phyloP scores from a whole-genome alignment of 2,888 invertebrate species.

The Drosophila bunnanda region DNA sequence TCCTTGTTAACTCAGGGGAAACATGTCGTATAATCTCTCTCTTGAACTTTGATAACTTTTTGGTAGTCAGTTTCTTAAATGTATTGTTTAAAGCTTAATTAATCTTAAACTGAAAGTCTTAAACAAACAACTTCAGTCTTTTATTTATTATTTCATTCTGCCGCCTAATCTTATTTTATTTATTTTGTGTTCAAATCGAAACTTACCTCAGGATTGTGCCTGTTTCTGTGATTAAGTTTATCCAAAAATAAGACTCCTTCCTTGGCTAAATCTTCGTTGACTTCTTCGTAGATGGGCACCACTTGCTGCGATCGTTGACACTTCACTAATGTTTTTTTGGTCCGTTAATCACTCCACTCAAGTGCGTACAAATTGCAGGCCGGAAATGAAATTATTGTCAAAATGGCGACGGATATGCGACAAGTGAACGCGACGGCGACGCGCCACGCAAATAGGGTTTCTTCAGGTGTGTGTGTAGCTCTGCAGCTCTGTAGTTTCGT shows the following conservation, averaged over 20 bases:
- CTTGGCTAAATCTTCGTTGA: background rate
- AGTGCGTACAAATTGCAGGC: slow-evolving; percentile 48
- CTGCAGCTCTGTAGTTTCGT: slow-evolving; percentile 23
- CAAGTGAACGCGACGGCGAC: slow-evolving; percentile 54
- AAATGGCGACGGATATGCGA: slow-evolving; percentile 69
- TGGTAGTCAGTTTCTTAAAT: background rate
- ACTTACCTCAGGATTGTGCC: slow-evolving; percentile 76
- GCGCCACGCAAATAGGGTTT: slow-evolving; percentile 61
- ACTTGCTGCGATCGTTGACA: slow-evolving; percentile 3
- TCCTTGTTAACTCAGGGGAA: background rate
- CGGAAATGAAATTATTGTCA: slow-evolving; percentile 73
- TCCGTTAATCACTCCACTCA: slow-evolving; percentile 44
- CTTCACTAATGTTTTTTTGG: slow-evolving; percentile 22
- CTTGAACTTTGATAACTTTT: background rate
- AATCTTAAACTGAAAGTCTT: too few relatives aligned
- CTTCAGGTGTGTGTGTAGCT: slow-evolving; percentile 1
- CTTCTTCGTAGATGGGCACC: slow-evolving; percentile 2
- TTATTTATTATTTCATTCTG: background rate
- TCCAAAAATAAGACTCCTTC: slow-evolving; percentile 56
- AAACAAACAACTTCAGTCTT: background rate
- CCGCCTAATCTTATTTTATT: background rate
- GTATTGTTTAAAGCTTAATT: background rate
- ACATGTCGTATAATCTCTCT: background rate
- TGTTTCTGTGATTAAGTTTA: slow-evolving; percentile 53
- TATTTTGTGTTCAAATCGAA: accelerated